These are phyloP conservation scores for Allophyes oxyacanthae DNA, from an alignment of 2,888 invertebrate genomes.

Conservation along the genomic window DNA sequence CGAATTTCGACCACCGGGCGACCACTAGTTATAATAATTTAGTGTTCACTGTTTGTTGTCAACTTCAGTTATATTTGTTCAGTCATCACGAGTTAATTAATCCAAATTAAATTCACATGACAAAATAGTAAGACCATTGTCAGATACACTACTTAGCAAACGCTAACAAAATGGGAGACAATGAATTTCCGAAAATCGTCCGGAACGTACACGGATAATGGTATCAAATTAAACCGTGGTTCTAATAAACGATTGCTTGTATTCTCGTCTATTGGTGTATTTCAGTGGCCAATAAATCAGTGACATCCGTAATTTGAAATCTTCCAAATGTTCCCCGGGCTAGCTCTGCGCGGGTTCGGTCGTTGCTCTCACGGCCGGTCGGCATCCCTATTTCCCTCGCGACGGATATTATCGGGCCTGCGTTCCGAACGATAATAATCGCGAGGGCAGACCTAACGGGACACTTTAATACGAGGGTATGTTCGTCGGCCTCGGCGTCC, in stretches of 20 bases:
- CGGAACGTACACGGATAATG: conserved; percentile 30
- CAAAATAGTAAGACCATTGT: conserved; percentile 19
- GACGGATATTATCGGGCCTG: conserved; percentile 71
- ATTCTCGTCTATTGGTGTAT: conserved; percentile 43
- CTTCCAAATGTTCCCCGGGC: conserved; percentile 58
- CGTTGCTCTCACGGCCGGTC: conserved; percentile 66
- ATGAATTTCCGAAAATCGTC: conserved; percentile 26
- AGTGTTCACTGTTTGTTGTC: too few species aligned
- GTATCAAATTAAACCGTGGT: conserved; percentile 41
- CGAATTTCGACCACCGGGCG: too few species aligned
- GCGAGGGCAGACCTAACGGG: conserved; percentile 74
- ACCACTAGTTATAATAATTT: too few species aligned
- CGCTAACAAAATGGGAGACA: conserved; percentile 29
- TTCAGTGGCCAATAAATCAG: conserved; percentile 66
- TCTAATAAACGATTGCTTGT: conserved; percentile 41
- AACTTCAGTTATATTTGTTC: too few species aligned
- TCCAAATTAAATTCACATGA: conserved; percentile 14
- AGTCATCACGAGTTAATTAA: not conserved
- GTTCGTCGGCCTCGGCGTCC: conserved; percentile 55
- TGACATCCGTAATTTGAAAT: conserved; percentile 70
- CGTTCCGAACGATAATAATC: conserved; percentile 73
- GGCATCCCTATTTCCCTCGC: conserved; percentile 70
- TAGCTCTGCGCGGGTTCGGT: conserved; percentile 59
- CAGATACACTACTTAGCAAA: conserved; percentile 8
- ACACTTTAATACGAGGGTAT: conserved; percentile 69